A percentile compares a stretch with the other conserved stretches of the same genome.
phyloP scores from a whole-genome alignment of 2,797 vertebrate species.

The Discoglossus pictus region DNA sequence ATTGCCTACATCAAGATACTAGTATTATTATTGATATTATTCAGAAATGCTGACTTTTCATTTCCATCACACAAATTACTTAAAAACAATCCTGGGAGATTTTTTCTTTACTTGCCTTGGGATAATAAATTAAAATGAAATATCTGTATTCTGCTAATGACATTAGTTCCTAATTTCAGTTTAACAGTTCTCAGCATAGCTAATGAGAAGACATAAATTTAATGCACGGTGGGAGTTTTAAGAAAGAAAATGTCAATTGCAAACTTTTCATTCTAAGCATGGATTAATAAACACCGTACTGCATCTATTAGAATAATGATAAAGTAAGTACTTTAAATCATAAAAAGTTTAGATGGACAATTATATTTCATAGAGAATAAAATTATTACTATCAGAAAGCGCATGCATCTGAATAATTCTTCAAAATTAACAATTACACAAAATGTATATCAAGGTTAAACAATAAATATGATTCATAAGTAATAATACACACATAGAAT shows the following conservation, averaged over 20 bases:
- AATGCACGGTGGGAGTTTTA: conserved; percentile 31
- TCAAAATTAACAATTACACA: no score
- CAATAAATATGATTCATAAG: no score
- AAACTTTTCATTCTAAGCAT: conserved; percentile 31
- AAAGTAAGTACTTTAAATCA: background rate
- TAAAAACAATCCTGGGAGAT: conserved; percentile 29
- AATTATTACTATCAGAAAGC: no score
- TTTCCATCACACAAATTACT: conserved; percentile 24
- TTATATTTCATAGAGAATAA: background rate
- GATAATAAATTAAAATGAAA: conserved; percentile 34
- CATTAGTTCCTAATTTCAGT: conserved; percentile 26
- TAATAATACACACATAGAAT: no score
- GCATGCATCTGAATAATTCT: no score
- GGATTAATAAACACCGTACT: conserved; percentile 23
- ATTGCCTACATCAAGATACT: conserved; percentile 11
- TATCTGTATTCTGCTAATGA: conserved; percentile 29
- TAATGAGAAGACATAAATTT: conserved; percentile 36
- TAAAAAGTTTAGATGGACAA: background rate
- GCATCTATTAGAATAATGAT: conserved; percentile 19
- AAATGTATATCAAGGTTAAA: no score
- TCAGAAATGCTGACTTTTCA: conserved; percentile 30
- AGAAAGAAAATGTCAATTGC: conserved; percentile 16
- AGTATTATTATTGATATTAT: conserved; percentile 28
- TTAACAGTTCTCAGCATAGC: conserved; percentile 24
- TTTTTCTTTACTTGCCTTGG: conserved; percentile 22